Evolutionary conservation across 2,888 invertebrate species (phyloP).

Genomic region (Drosophila rellima): DNA sequence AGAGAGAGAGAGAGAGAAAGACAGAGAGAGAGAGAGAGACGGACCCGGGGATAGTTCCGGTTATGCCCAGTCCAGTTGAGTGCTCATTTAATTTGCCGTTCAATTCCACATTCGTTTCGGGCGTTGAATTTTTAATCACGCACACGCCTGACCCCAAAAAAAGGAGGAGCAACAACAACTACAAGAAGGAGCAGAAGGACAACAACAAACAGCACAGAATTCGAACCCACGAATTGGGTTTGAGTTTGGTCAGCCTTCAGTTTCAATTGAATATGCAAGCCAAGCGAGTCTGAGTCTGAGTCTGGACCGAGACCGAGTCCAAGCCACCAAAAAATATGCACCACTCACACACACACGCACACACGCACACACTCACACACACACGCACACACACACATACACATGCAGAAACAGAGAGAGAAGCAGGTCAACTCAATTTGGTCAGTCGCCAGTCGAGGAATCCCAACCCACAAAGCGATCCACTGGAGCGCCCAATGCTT

Average conservation of each 20-base stretch:
- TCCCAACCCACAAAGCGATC: slow-evolving; percentile 43
- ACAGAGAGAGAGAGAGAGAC: background rate
- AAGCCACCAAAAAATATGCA: slow-evolving; percentile 58
- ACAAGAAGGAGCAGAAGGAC: slow-evolving; percentile 3
- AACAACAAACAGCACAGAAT: slow-evolving; percentile 11
- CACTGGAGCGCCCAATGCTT: slow-evolving; percentile 63
- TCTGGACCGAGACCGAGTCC: slow-evolving; percentile 37
- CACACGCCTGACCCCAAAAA: slow-evolving; percentile 68
- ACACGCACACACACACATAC: slow-evolving; percentile 19
- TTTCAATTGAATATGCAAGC: slow-evolving; percentile 71
- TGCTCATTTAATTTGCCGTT: slow-evolving; percentile 83
- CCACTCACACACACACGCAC: slow-evolving; percentile 22
- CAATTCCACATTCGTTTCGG: slow-evolving; percentile 83
- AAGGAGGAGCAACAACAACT: slow-evolving; percentile 3
- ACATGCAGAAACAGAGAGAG: slow-evolving; percentile 12
- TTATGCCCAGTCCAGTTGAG: slow-evolving; percentile 38
- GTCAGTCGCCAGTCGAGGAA: slow-evolving; percentile 47
- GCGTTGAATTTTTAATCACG: slow-evolving; percentile 84
- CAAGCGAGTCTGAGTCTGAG: slow-evolving; percentile 34
- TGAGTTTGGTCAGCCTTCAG: slow-evolving; percentile 32
- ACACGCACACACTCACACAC: slow-evolving; percentile 21
- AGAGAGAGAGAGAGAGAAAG: background rate
- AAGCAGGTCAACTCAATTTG: slow-evolving; percentile 83
- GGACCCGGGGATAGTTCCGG: slow-evolving; percentile 22
- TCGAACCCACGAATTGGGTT: slow-evolving; percentile 5